These are phyloP conservation scores for Azorinus chamasolen DNA, from an alignment of 2,888 invertebrate genomes.

Conservation along the genomic window DNA sequence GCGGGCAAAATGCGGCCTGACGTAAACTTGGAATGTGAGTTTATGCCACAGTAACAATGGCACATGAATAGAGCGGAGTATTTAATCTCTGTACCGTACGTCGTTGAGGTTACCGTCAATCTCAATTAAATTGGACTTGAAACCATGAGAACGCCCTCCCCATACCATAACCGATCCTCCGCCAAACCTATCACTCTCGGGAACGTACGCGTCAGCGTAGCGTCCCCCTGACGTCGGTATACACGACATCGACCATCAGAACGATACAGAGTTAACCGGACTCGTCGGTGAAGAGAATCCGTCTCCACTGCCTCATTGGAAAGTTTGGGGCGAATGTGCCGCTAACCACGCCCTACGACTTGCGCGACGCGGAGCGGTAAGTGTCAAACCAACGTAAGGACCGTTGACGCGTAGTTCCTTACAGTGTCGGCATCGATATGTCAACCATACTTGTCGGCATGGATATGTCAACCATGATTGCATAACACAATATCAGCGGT, in stretches of 20 bases:
- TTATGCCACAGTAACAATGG: no score
- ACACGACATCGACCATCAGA: conserved; percentile 21
- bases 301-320: conserved; percentile 25
- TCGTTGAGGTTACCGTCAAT: no score
- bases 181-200: conserved; percentile 12
- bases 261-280: no score
- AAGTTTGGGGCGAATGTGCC: conserved; percentile 19
- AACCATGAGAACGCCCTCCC: no score
- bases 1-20: no score
- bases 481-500: neutral
- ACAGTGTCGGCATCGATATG: no score
- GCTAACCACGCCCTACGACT: neutral
- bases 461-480: neutral
- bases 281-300: conserved; percentile 12
- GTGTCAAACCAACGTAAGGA: conserved; percentile 15
- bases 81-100: no score
- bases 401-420: no score
- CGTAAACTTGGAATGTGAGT: no score
- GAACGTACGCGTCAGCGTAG: conserved; percentile 10
- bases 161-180: neutral
- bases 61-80: no score
- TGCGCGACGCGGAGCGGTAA: conserved; percentile 11
- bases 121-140: no score
- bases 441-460: no score
- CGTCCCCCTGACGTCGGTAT: conserved; percentile 25